Base-by-base conservation (phyloP, 2,797 vertebrate species). In the Leptoclinus maculatus region DNA sequence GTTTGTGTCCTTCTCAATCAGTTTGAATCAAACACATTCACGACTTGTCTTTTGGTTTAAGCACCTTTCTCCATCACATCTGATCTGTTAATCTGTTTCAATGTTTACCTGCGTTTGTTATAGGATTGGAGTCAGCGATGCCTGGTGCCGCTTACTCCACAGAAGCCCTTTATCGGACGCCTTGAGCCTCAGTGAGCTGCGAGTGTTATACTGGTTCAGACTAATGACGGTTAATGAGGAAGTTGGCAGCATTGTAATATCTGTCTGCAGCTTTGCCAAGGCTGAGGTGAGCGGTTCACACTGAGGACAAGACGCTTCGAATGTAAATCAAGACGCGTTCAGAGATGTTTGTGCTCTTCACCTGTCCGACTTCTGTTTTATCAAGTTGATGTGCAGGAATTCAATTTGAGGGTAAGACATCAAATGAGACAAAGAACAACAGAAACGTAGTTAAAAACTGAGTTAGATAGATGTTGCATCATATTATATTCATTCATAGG, bases 221-320 rank as follows among this genome's bases (percentile, higher is more conserved):
- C 88, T 90, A 90, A 92, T 77, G 88, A 88, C 47, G 68, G 79
- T 66, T 90, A 91, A 92, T 89, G 84, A 89, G 84, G 74, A 88
- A 87, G 79, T 88, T 93, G 90, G 91, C 90, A 82, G 85, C 79
- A 7, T 8, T 64, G 60, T 74, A 59, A 67, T 72, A 82, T 82
- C 76, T 67, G 78, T 57, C 73, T 81, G 80, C 56, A 62, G 58
- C 76, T 76, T 41, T 86, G 87, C 82, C 83, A 87, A 82, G 80
- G 72, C 76, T 0, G 58, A 78, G 80, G 83, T 76, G 83, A 84
- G 73, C 21, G 3, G 82, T 90, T 89, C 87, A 89, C 56, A 6
- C 47, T 27, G 74, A 89, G 87, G 83, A 89, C 87, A 84, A 84
- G 32, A 19, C 56, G 76, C 80, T 79, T 82, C 70, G 71, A 59